Percentiles rank a stretch among this genome's conserved stretches.
Conservation (phyloP, 2,113 vertebrate species). For the Falco punctatus region DNA sequence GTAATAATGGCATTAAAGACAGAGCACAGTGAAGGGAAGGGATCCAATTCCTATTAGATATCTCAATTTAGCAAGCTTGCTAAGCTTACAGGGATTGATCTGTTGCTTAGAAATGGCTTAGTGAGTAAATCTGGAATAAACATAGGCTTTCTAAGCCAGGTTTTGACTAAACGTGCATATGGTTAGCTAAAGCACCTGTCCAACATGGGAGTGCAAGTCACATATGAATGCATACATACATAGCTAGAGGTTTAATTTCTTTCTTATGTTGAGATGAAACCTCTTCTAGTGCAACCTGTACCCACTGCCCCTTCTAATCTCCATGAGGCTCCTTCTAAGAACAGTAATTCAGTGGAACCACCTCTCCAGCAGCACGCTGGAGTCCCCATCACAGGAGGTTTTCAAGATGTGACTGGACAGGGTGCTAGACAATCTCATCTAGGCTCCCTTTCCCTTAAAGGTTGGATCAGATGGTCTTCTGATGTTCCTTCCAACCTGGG, state of each 20-base stretch:
- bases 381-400: neutral
- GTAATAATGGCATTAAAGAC: neutral
- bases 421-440: neutral
- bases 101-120: neutral
- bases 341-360: neutral
- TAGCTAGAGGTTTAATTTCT: neutral
- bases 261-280: neutral
- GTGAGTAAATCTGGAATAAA: neutral
- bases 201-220: neutral
- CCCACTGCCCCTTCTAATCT: neutral
- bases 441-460: neutral
- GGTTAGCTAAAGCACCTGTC: neutral
- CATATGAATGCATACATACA: neutral
- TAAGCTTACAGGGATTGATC: neutral
- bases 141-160: neutral
- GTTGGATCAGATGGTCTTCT: neutral
- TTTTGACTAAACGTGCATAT: neutral
- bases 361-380: neutral
- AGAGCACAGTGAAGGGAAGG: neutral
- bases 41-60: neutral
- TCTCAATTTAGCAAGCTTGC: neutral
- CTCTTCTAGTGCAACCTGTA: neutral
- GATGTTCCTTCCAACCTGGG: neutral
- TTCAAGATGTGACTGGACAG: neutral
- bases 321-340: neutral